Base-by-base conservation (phyloP, 2,888 invertebrate genomes). In the Lepidonotus clava region DNA sequence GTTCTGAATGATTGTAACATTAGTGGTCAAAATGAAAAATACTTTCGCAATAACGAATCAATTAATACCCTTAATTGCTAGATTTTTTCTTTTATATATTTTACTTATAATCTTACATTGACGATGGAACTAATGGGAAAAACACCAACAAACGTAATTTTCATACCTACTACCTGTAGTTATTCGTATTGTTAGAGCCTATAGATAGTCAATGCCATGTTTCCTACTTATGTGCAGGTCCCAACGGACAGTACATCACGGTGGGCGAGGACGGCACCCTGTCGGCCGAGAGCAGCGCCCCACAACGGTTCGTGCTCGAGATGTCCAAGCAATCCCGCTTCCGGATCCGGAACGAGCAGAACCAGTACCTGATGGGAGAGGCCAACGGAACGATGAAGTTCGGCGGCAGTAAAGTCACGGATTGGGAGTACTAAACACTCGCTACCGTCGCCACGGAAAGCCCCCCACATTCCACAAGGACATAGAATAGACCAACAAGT, bases 241-340 rank as follows among this genome's bases (percentile, higher is more conserved):
- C 97, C 94, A 98, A 97, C 95, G 97, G 97, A 92, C 98, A 98
- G 94, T 99, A 98, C 95, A 98, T 98, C 98, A 97, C 97, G 94
- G 96, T 97, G 86, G 97, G 97, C 93, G 96, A 97, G 91, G 98
- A 98, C 94, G 96, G 96, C 86, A 90, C 90, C 14, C 96, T 98
- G 86, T 96, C 96, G 51, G 97, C 98, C 87, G 98, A 98, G 94
- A 96, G 97, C 38, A 97, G 98, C 92, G 94, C 95, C 32, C 96
- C 98, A 28, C 96, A 96, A 92, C 97, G 97, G 84, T 98, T 98
- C 95, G 97, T 97, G 94, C 95, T 99, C 92, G 98, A 98, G 95
- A 95, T 99, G 92, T 96, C 98, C 91, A 98, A 98, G 94, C 98
- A 98, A 41, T 98, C 98, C 89, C 96, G 97, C 92, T 96, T 99